Evolutionary conservation across 2,797 vertebrate genomes (phyloP).

Genomic region (Phylloscopus collybita): DNA sequence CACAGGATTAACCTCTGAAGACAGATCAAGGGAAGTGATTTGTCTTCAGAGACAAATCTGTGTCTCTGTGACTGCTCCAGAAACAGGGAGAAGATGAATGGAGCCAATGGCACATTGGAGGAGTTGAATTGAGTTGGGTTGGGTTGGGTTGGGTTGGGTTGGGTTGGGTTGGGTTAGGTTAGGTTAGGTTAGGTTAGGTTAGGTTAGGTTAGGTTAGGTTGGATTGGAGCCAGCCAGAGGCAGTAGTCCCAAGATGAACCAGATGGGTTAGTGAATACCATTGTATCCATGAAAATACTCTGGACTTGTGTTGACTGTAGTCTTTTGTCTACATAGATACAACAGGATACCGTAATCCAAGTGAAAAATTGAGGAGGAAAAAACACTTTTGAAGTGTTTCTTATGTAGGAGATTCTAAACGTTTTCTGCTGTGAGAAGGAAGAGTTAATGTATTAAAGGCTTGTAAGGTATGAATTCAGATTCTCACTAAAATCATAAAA

Average conservation of each 20-base stretch:
- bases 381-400: neutral
- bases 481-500: neutral
- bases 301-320: neutral
- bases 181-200: neutral
- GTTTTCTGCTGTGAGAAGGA: neutral
- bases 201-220: neutral
- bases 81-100: neutral
- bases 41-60: neutral
- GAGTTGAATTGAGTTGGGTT: neutral
- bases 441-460: neutral
- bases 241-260: neutral
- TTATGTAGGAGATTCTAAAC: neutral
- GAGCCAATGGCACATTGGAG: fast-evolving
- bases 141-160: neutral
- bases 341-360: neutral
- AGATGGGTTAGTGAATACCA: neutral
- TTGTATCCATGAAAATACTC: neutral
- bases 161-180: too few relatives aligned
- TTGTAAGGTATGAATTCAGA: neutral
- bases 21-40: neutral
- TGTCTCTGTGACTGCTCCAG: neutral
- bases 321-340: neutral
- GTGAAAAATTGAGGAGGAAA: neutral
- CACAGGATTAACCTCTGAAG: neutral
- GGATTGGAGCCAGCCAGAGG: neutral